These are phyloP conservation scores for Passerculus sandwichensis DNA, from an alignment of 2,797 vertebrate genomes.

Conservation along the genomic window DNA sequence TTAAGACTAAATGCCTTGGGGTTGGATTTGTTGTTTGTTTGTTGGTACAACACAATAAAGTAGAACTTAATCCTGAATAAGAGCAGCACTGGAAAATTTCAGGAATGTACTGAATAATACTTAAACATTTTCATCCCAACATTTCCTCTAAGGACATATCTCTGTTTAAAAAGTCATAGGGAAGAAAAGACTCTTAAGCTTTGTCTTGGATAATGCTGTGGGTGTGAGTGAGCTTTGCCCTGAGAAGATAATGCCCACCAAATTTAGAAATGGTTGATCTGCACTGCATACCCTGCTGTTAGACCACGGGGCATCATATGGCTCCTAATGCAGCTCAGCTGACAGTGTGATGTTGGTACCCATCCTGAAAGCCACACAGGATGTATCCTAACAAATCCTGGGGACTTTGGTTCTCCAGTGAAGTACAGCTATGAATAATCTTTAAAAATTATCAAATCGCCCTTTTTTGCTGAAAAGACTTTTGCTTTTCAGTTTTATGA, in stretches of 20 bases:
- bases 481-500: neutral
- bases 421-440: neutral
- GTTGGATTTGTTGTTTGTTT: constrained; percentile 52
- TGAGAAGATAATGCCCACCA: neutral
- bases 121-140: neutral
- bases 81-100: constrained; percentile 22
- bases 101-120: neutral
- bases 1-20: constrained; percentile 46
- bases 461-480: neutral
- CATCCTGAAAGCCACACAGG: neutral
- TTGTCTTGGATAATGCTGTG: neutral
- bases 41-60: constrained; percentile 44
- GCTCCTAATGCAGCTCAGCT: neutral
- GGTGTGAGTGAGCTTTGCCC: neutral
- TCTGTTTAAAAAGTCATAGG: neutral
- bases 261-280: neutral
- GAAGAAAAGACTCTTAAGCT: neutral
- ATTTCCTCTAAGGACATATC: neutral
- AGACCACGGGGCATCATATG: neutral
- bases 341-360: neutral
- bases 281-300: neutral
- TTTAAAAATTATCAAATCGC: neutral
- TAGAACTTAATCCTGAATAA: constrained; percentile 45
- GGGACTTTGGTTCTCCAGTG: neutral
- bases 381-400: neutral